Base-by-base conservation (phyloP, 1,140 invertebrate genomes). In the Sweltsa coloradensis region DNA sequence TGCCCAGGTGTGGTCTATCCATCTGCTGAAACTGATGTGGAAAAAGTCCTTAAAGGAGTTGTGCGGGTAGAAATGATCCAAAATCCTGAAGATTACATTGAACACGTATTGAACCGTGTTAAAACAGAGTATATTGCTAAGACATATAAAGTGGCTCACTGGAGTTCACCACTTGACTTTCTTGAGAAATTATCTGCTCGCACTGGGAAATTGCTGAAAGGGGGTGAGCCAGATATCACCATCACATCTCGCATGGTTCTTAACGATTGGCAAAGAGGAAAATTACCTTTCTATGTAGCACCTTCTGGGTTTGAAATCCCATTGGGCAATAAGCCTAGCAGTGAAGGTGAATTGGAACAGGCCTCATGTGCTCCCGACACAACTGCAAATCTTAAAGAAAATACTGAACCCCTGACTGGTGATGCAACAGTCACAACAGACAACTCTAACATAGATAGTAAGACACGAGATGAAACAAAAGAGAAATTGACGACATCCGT, bases 1-100 rank as follows among this genome's bases (percentile, higher is more conserved):
- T 99, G 96, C 73, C 97, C 97, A 19, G 97, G 96, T 34, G 85
- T 99, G 51, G 97, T 99, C 19, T 96, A 97, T 71, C 92, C 93
- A 11, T 85, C 85, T 3, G 78, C 83, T 34, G 93, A 95, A 68
- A 71, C 73, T 6, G 93, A 97, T 55, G 85, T 86, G 1, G 94
- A 99, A 55, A 94, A 97, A 65, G 93, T 99, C 31, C 67, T 99
- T 1, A 98, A 97, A 65, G 86, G 89, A 43, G 87, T 91, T 45
- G 94, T 99, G 1, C 74, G 97, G 53, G 90, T 98, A 1, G 97
- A 99, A 70, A 73, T 97, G 42, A 79, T 99, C 2, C 81, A 89
- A 57, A 80, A 83, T 65, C 96, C 97, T 13, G 91, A 97, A 66
- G 91, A 97, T 69, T 96, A 99, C 59, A 87, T 99, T 39, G 71